phyloP scores from a whole-genome alignment of 2,113 vertebrate species.

The Coptodon bakossiorum region DNA sequence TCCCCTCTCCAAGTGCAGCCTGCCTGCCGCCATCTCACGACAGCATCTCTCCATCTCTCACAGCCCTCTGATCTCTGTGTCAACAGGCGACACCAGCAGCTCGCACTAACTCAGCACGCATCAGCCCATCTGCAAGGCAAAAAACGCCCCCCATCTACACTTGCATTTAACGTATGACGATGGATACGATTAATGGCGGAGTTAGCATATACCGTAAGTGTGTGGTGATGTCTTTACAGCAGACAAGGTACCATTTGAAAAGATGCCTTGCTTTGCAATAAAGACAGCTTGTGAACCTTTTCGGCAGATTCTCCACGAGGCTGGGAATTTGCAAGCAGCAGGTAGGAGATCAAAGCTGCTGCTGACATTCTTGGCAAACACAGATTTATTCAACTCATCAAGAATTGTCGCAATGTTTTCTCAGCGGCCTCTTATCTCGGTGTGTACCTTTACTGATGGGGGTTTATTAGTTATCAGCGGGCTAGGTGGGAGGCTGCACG shows the following conservation, averaged over 20 bases:
- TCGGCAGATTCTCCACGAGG: neutral
- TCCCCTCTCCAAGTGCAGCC: slow-evolving; percentile 21
- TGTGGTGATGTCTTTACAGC: slow-evolving; percentile 29
- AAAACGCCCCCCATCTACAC: slow-evolving; percentile 5
- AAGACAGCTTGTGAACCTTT: neutral
- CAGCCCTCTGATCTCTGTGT: slow-evolving; percentile 64
- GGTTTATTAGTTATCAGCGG: slow-evolving; percentile 56
- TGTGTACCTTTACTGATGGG: slow-evolving; percentile 30
- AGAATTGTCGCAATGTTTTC: slow-evolving; percentile 37
- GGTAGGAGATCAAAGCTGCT: slow-evolving; percentile 51
- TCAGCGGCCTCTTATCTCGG: slow-evolving; percentile 21
- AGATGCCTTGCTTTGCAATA: neutral
- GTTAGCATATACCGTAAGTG: slow-evolving; percentile 28
- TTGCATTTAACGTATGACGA: slow-evolving; percentile 34
- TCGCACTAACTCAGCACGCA: slow-evolving; percentile 43
- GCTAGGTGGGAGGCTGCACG: slow-evolving; percentile 27
- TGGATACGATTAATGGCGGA: slow-evolving; percentile 29
- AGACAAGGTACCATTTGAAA: slow-evolving; percentile 27
- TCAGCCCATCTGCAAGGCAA: slow-evolving; percentile 50
- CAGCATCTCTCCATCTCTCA: slow-evolving; percentile 57
- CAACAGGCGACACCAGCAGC: slow-evolving; percentile 56
- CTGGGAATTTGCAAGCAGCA: slow-evolving; percentile 38
- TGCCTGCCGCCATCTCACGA: slow-evolving; percentile 58
- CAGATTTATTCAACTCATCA: slow-evolving; percentile 57
- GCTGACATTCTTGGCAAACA: slow-evolving; percentile 51